These are phyloP conservation scores for Carollia perspicillata DNA, from an alignment of 2,113 vertebrate species.

Conservation along the genomic window DNA sequence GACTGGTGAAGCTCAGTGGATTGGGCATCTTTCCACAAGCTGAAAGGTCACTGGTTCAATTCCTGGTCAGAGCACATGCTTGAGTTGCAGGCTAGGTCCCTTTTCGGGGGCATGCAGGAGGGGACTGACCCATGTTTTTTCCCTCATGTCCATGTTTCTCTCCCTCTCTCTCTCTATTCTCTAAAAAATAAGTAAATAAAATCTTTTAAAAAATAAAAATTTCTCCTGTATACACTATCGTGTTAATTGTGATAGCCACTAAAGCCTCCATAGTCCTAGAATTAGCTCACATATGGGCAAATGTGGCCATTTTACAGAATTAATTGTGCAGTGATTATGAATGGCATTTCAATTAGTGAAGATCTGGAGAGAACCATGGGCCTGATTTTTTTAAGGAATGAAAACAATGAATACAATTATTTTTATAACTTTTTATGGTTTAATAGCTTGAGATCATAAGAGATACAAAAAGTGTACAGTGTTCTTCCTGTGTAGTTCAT, in stretches of 20 bases:
- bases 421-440: not conserved
- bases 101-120: no score
- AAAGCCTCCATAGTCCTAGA: not conserved
- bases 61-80: no score
- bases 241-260: not conserved
- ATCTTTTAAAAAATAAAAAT: not conserved
- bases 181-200: no score
- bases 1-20: no score
- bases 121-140: no score
- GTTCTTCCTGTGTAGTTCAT: not conserved
- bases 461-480: not conserved
- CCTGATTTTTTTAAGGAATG: not conserved
- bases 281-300: not conserved
- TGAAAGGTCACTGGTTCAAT: no score
- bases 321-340: not conserved
- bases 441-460: not conserved
- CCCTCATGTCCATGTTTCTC: no score
- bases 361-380: not conserved
- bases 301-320: not conserved
- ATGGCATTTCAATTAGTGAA: not conserved
- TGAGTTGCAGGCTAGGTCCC: no score
- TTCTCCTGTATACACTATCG: not conserved
- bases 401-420: not conserved
- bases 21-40: no score
- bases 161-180: no score